A percentile compares a stretch with the other conserved stretches of the same genome.
Conservation (phyloP, 2,113 vertebrate genomes). For the Micromys minutus region DNA sequence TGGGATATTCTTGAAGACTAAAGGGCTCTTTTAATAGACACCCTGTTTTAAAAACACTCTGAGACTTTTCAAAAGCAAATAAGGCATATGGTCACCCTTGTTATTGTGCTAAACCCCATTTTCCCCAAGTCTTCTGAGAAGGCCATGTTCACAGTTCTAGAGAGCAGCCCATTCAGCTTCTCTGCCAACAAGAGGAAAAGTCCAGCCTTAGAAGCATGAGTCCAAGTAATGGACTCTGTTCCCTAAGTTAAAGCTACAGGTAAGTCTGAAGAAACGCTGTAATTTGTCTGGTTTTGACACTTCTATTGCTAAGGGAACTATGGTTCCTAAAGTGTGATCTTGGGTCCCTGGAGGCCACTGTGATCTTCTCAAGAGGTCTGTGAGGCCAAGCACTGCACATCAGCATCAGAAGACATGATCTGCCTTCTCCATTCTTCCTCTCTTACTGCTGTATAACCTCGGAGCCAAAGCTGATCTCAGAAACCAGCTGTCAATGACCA, state of each 20-base stretch:
- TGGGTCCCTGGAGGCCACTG: background rate
- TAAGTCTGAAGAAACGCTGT: background rate
- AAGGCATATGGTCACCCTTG: background rate
- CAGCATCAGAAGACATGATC: background rate
- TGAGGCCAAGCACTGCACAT: background rate
- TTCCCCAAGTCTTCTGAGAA: background rate
- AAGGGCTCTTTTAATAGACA: background rate
- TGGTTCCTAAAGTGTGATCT: conserved; percentile 7
- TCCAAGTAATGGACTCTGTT: background rate
- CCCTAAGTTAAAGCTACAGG: background rate
- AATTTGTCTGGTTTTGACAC: background rate
- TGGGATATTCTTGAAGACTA: conserved; percentile 11
- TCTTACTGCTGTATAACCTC: background rate
- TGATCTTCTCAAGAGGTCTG: background rate
- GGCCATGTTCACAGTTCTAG: background rate
- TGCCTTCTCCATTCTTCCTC: background rate
- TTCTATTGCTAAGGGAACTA: background rate
- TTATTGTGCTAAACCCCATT: background rate
- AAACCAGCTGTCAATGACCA: background rate
- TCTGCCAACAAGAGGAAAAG: conserved; percentile 22
- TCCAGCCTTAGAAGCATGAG: background rate
- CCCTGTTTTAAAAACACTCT: background rate
- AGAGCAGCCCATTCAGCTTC: background rate
- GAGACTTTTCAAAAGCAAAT: background rate
- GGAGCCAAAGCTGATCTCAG: background rate